Evolutionary conservation across 2,113 vertebrate genomes (phyloP).

Genomic region (Scomber japonicus): DNA sequence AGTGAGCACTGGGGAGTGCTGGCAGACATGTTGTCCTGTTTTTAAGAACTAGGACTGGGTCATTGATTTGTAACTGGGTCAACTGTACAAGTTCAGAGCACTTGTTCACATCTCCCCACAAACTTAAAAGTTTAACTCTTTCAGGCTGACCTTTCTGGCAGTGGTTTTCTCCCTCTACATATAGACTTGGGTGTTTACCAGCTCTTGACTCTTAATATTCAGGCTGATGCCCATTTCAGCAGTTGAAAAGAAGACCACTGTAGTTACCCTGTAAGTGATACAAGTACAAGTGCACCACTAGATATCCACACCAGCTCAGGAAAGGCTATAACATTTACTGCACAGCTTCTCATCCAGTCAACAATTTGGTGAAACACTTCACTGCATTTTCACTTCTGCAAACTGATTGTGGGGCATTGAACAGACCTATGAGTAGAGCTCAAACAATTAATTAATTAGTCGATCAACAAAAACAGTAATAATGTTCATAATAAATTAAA

Average conservation of each 20-base stretch:
- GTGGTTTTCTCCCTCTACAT: slow-evolving; percentile 7
- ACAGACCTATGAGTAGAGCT: not conserved
- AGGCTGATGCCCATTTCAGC: slow-evolving; percentile 17
- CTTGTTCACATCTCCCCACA: slow-evolving; percentile 25
- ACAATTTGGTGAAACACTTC: not conserved
- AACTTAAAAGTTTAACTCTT: slow-evolving; percentile 7
- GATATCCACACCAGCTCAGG: slow-evolving; percentile 4
- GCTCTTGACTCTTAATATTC: slow-evolving; percentile 6
- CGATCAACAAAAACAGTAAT: not conserved
- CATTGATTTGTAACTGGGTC: slow-evolving; percentile 46
- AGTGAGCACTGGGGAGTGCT: slow-evolving; percentile 13
- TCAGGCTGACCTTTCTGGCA: slow-evolving; percentile 2
- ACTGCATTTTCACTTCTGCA: not conserved
- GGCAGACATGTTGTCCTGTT: slow-evolving; percentile 42
- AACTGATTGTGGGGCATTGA: not conserved
- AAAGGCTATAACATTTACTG: slow-evolving; percentile 14
- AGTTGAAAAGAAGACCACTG: slow-evolving; percentile 26
- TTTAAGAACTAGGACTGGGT: slow-evolving; percentile 47
- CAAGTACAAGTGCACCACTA: slow-evolving; percentile 5
- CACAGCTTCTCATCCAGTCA: not conserved
- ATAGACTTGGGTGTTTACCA: slow-evolving; percentile 24
- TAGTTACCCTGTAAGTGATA: slow-evolving; percentile 17
- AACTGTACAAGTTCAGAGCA: slow-evolving; percentile 32
- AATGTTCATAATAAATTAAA: not conserved
- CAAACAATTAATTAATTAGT: not conserved